A percentile compares a stretch with the other conserved stretches of the same genome.
phyloP scores from a whole-genome alignment of 2,797 vertebrate genomes.

The Craterocephalus amniculus region DNA sequence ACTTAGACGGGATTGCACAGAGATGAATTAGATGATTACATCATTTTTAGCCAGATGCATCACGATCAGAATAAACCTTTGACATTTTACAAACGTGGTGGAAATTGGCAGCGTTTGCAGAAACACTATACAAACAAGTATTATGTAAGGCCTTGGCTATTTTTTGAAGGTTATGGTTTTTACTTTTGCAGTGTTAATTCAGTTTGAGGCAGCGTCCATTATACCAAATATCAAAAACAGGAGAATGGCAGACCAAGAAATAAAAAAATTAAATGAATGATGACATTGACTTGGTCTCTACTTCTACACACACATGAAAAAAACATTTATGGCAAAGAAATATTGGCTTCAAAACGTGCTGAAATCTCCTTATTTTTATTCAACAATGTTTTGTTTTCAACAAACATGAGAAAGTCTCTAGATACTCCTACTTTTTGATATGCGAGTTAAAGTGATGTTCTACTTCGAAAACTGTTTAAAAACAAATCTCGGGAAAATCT shows the following conservation, averaged over 20 bases:
- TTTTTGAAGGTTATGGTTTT: slow-evolving; percentile 7
- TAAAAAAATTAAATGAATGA: too few species aligned
- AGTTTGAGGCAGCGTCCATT: not conserved
- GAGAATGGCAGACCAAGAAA: not conserved
- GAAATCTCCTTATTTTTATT: not conserved
- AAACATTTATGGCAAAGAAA: slow-evolving; percentile 4
- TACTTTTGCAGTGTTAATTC: slow-evolving; percentile 1
- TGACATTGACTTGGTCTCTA: not conserved
- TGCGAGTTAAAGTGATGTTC: slow-evolving; percentile 17
- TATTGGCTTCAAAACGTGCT: slow-evolving; percentile 17
- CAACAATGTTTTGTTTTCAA: slow-evolving; percentile 7
- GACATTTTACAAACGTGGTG: slow-evolving; percentile 8
- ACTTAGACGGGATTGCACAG: slow-evolving; percentile 46
- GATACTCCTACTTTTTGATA: not conserved
- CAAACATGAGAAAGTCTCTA: slow-evolving; percentile 5
- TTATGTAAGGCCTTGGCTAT: slow-evolving; percentile 23
- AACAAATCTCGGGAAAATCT: slow-evolving; percentile 20
- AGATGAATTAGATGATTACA: slow-evolving; percentile 37
- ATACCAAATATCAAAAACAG: not conserved
- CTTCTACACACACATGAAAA: not conserved
- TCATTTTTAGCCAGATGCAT: slow-evolving; percentile 1
- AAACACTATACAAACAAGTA: not conserved
- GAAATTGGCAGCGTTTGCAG: slow-evolving; percentile 12
- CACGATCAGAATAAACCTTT: too few species aligned
- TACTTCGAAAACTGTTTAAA: slow-evolving; percentile 26